A percentile compares a stretch with the other conserved stretches of the same genome.
These are phyloP conservation scores for Herpailurus yagouaroundi DNA, from an alignment of 2,113 vertebrate species.

Conservation along the genomic window DNA sequence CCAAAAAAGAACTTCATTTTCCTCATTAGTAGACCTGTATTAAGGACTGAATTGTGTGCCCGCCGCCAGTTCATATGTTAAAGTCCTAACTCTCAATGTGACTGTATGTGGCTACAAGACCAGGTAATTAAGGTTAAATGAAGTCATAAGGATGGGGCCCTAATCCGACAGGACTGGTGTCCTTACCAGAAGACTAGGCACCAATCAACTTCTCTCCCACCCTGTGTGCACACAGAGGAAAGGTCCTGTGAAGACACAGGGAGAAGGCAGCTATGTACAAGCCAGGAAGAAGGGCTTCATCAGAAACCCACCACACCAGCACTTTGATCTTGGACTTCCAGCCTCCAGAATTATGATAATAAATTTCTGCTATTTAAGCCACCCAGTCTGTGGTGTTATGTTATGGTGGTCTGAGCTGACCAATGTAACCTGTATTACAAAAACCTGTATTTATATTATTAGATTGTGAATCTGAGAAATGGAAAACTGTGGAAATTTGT, in stretches of 20 bases:
- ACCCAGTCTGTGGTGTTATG: neutral
- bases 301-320: neutral
- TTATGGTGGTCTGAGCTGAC: neutral
- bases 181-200: neutral
- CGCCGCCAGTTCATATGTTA: neutral
- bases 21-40: neutral
- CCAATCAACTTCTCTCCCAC: neutral
- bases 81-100: neutral
- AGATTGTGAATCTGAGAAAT: neutral
- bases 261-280: neutral
- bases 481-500: neutral
- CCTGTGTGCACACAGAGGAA: neutral
- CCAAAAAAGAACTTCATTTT: neutral
- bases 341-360: neutral
- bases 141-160: neutral
- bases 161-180: neutral
- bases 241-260: neutral
- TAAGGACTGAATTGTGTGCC: neutral
- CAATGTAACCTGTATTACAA: neutral
- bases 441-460: neutral
- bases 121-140: neutral
- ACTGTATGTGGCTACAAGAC: neutral
- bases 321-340: neutral
- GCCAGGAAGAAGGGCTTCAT: neutral
- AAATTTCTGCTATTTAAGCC: neutral